Percentiles rank a stretch among this genome's conserved stretches.
phyloP scores from a whole-genome alignment of 2,113 vertebrate species.

The Heterotilapia buettikoferi region DNA sequence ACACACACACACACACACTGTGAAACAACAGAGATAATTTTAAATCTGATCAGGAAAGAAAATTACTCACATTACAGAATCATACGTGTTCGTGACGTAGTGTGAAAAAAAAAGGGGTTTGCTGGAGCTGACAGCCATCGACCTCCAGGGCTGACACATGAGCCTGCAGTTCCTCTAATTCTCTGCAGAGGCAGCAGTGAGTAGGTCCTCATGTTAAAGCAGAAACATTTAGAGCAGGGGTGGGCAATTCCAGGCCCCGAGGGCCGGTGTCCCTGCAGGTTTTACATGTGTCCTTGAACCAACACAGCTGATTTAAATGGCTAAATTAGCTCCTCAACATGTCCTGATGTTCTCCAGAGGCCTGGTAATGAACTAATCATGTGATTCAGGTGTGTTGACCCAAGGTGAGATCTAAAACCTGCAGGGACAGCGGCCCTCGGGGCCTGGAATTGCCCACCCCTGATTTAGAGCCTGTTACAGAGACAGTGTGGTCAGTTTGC shows the following conservation, averaged over 20 bases:
- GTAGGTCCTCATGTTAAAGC: background rate
- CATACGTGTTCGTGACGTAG: background rate
- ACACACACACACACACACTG: background rate
- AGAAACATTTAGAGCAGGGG: background rate
- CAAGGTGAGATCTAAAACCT: too few relatives aligned
- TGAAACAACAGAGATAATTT: background rate
- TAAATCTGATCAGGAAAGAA: slow-evolving; percentile 11
- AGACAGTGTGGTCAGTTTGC: background rate
- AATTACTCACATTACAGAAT: background rate
- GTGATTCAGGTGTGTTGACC: too few relatives aligned
- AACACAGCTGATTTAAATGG: too few relatives aligned
- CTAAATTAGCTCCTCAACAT: too few relatives aligned
- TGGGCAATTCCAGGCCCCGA: too few relatives aligned
- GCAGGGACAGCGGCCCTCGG: too few relatives aligned
- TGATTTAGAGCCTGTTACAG: background rate
- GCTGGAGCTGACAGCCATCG: background rate
- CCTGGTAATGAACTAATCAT: too few relatives aligned
- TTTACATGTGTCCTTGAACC: too few relatives aligned
- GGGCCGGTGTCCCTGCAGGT: too few relatives aligned
- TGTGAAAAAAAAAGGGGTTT: background rate
- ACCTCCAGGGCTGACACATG: background rate
- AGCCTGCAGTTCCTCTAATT: background rate
- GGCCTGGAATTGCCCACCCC: too few relatives aligned
- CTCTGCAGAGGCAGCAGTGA: background rate
- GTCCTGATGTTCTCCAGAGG: too few relatives aligned